Evolutionary conservation across 2,797 vertebrate species (phyloP).

Genomic region (Serranus cabrilla): DNA sequence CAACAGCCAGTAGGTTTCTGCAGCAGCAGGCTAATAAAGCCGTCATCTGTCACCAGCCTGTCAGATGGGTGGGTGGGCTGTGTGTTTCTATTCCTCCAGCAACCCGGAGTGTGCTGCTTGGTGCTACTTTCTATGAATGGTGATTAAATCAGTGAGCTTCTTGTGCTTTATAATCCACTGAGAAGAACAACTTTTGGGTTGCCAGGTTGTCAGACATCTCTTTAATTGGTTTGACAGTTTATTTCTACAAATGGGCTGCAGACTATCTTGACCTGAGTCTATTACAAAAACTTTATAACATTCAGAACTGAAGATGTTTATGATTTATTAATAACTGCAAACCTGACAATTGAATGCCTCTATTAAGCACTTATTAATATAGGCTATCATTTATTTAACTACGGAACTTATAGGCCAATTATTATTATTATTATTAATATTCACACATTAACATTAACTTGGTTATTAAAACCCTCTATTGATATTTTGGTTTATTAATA

Average conservation of each 20-base stretch:
- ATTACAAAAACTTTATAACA: not conserved
- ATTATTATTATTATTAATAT: no score
- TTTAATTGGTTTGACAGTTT: not conserved
- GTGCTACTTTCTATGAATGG: not conserved
- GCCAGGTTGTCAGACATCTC: not conserved
- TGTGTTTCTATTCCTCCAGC: not conserved
- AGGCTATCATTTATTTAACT: no score
- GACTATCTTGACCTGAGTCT: no score
- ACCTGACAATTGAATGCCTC: no score
- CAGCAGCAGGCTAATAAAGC: constrained; percentile 38
- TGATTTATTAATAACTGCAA: no score
- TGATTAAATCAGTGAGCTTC: not conserved
- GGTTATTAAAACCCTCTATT: no score
- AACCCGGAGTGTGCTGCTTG: not conserved
- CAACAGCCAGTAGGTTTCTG: not conserved
- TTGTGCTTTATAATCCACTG: not conserved
- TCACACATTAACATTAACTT: no score
- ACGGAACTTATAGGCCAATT: no score
- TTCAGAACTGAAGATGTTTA: not conserved
- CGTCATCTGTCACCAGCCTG: constrained; percentile 35
- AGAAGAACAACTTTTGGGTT: not conserved
- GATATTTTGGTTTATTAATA: not conserved
- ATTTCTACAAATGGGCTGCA: not conserved
- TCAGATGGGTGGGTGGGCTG: not conserved
- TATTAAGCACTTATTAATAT: no score